Evolutionary conservation across 2,888 invertebrate genomes (phyloP).

Genomic region (Patella caerulea): DNA sequence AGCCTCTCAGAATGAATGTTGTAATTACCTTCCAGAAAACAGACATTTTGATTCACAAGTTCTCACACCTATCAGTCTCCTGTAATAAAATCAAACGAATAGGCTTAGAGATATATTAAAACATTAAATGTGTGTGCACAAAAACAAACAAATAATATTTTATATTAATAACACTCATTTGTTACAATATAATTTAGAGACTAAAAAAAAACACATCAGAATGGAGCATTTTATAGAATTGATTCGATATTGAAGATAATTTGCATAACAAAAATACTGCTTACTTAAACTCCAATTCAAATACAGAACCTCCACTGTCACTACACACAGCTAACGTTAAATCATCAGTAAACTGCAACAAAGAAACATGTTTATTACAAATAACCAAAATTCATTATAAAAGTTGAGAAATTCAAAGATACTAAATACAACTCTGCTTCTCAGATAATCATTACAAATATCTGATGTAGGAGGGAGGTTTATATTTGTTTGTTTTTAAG

Average conservation of each 20-base stretch:
- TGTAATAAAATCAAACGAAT: constrained; percentile 37
- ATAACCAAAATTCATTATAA: too few species aligned
- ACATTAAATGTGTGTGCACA: too few species aligned
- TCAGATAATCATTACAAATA: too few species aligned
- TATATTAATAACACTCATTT: too few species aligned
- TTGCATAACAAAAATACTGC: constrained; percentile 24
- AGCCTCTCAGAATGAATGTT: not conserved
- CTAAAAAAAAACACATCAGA: not conserved
- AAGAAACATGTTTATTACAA: constrained; percentile 16
- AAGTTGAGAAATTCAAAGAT: too few species aligned
- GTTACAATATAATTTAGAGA: not conserved
- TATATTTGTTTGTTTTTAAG: too few species aligned
- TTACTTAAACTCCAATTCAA: constrained; percentile 88
- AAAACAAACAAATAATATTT: too few species aligned
- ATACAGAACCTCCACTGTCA: constrained; percentile 96
- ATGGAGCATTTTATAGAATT: not conserved
- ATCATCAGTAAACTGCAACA: constrained; percentile 79
- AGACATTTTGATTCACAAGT: constrained; percentile 90
- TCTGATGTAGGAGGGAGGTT: too few species aligned
- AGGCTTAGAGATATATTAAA: too few species aligned
- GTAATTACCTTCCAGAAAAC: constrained; percentile 84
- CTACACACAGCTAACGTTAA: constrained; percentile 84
- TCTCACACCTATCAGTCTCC: constrained; percentile 86
- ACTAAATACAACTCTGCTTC: too few species aligned
- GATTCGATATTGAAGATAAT: not conserved